Base-by-base conservation (phyloP, 2,888 invertebrate species). In the Erannis defoliaria region DNA sequence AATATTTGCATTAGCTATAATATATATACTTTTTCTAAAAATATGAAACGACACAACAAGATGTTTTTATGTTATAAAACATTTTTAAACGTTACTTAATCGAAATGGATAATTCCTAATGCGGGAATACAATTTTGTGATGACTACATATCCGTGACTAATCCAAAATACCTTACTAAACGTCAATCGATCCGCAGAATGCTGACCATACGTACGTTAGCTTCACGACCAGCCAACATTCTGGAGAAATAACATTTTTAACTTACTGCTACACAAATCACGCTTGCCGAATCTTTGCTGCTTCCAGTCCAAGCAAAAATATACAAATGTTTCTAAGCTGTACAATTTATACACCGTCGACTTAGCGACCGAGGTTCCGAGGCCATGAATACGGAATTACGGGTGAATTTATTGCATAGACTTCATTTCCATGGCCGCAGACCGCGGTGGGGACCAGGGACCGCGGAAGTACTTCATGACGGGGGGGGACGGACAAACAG, bases 11-110 rank as follows among this genome's bases (percentile, higher is more conserved):
- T 87, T 88, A 80, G 66, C 78, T 85, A 85, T 82, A 85, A 73
- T 84, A 81, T 84, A 77, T 84, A 84, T 82, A 85, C 74, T 84
- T 82, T 84, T 77, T 84, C 88, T 90, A 89, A 89, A 90, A 89
- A 88, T 90, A 89, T 90, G 86, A 87, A 90, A 90, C 88, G 90
- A 89, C 86, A 88, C 89, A 89, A 92, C 90, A 88, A 86, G 86
- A 86, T 86, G 84, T 85, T 85, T 55, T 81, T 76, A 78, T 83
- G 78, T 84, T 83, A 83, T 76, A 84, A 62, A 82, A 88, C 83
- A 82, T 83, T 80, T 42, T 86, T 84, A 81, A 83, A 86, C 82
- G 78, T 71, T 85, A 81, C 86, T 84, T 86, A 87, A 84, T 84
- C 84, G 74, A 88, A 88, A 86, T 76, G 78, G 83, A 82, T 82